Base-by-base conservation (phyloP, 2,113 vertebrate species). In the Hippotragus niger region DNA sequence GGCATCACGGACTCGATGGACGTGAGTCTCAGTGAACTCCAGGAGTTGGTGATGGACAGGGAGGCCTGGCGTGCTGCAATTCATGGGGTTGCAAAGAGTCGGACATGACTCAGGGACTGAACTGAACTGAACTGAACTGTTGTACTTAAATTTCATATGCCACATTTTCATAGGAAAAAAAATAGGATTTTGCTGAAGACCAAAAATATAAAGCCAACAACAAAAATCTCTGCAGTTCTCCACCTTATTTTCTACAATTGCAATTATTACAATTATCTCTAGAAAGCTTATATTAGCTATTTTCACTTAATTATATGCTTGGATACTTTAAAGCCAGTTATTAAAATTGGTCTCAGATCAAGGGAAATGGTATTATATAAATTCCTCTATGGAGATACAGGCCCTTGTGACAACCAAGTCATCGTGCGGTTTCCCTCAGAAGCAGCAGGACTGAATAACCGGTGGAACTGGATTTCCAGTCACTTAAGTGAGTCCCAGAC, bases 251-350 rank as follows among this genome's bases (percentile, higher is more conserved):
- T 94, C 62, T 33, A 94, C 50, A 94, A 71, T 89, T 91, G 96
- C 60, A 89, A 31, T 89, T 91, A 88, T 94, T 94, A 87, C 3
- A 81, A 58, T 98, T 89, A 91, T 93, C 86, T 95, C 36, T 78
- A 91, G 52, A 94, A 95, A 96, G 55, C 81, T 45, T 78, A 50
- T 36, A 85, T 86, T 91, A 96, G 89, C 23, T 96, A 95, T 71
- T 91, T 82, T 94, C 86, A 97, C 27, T 93, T 91, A 92, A 91
- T 90, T 97, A 91, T 43, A 95, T 53, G 14, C 40, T 92, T 97
- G 58, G 43, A 52, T 53, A 85, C 53, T 94, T 97, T 94, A 97
- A 97, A 95, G 45, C 21, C 81, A n/a, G 33, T 71, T 58, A 92
- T 76, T 97, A 81, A n/a, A 96, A 78, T 17, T 90, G 60, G 40